phyloP scores from a whole-genome alignment of 2,797 vertebrate genomes.

The Dendrocincla tyrannina region DNA sequence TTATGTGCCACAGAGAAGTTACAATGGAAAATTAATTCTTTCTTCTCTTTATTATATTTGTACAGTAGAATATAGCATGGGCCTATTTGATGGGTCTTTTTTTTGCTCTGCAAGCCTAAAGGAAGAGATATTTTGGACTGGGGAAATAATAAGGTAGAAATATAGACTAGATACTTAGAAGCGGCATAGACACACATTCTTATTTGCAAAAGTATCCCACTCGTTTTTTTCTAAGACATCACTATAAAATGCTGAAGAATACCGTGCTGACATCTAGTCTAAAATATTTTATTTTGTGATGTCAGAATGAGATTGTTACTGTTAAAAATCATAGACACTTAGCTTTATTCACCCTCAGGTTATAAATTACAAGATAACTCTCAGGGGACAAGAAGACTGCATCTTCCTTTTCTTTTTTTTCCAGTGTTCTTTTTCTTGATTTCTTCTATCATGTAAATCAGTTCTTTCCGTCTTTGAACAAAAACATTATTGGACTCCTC shows the following conservation, averaged over 20 bases:
- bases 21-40: neutral
- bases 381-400: neutral
- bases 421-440: neutral
- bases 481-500: neutral
- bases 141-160: neutral
- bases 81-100: neutral
- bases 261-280: neutral
- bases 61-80: neutral
- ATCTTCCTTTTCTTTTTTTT: neutral
- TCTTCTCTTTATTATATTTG: neutral
- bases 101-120: neutral
- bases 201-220: neutral
- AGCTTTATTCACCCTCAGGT: neutral
- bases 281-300: neutral
- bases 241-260: neutral
- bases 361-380: neutral
- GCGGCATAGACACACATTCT: fast-evolving
- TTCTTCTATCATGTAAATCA: neutral
- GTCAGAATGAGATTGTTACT: neutral
- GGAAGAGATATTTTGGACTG: neutral
- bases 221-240: neutral
- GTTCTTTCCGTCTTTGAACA: neutral
- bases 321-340: neutral
- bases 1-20: neutral
- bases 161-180: neutral